Conservation (phyloP, 2,113 vertebrate genomes). For the Amphiprion percula region DNA sequence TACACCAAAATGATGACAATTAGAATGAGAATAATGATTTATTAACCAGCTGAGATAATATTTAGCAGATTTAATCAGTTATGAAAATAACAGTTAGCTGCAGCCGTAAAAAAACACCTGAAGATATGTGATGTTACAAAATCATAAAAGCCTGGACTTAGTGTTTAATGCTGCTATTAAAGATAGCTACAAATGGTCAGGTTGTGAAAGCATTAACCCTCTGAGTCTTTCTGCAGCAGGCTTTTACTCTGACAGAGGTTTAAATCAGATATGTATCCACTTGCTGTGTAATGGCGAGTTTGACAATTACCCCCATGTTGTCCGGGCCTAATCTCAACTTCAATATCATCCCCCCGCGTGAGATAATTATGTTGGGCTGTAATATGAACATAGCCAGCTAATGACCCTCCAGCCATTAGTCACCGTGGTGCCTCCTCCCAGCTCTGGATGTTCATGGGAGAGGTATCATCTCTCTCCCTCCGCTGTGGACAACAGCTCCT, state of each 20-base stretch:
- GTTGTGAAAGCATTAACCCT: slow-evolving; percentile 28
- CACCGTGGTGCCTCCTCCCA: slow-evolving; percentile 56
- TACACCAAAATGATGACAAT: too few species aligned
- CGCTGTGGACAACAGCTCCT: slow-evolving; percentile 56
- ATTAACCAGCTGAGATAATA: too few species aligned
- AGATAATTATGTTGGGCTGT: slow-evolving; percentile 74
- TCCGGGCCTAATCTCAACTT: slow-evolving; percentile 54
- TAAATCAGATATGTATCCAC: slow-evolving; percentile 56
- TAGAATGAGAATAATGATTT: too few species aligned
- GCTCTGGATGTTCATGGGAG: slow-evolving; percentile 40
- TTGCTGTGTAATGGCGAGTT: slow-evolving; percentile 47
- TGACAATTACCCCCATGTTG: slow-evolving; percentile 49
- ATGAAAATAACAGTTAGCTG: slow-evolving; percentile 13
- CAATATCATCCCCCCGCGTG: slow-evolving; percentile 62
- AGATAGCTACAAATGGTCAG: neutral
- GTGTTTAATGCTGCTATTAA: slow-evolving; percentile 2
- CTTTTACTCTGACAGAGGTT: slow-evolving; percentile 45
- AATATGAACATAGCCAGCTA: slow-evolving; percentile 72
- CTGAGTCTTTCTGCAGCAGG: slow-evolving; percentile 8
- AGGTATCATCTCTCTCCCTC: slow-evolving; percentile 49
- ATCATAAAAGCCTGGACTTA: neutral
- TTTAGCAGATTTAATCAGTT: neutral
- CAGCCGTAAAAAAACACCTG: neutral
- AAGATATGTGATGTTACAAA: neutral
- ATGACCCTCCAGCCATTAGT: slow-evolving; percentile 72